Percentiles rank a stretch among this genome's conserved stretches.
Evolutionary conservation across 2,797 vertebrate species (phyloP).

Genomic region (Natrix natrix): DNA sequence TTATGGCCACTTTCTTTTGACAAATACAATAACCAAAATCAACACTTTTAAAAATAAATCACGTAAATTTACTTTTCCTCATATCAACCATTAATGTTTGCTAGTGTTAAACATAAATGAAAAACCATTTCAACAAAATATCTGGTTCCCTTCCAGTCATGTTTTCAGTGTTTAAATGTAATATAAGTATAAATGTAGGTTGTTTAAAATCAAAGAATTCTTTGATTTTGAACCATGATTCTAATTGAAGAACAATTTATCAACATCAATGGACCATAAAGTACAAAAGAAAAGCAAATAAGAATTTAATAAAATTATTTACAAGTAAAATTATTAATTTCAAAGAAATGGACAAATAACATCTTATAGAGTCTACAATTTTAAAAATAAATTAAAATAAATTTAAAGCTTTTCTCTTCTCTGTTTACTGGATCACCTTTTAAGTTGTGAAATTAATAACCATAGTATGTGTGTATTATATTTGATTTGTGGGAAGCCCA

Average conservation of each 20-base stretch:
- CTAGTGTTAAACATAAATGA: not conserved
- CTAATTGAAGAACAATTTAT: not conserved
- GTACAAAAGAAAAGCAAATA: not conserved
- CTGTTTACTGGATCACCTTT: not conserved
- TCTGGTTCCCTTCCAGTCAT: not conserved
- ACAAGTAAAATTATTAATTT: not conserved
- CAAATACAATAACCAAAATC: not conserved
- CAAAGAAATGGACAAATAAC: not conserved
- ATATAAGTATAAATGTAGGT: not conserved
- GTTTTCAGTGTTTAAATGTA: not conserved
- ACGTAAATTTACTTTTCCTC: not conserved
- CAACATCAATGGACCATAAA: not conserved
- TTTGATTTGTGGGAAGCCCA: not conserved
- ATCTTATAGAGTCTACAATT: not conserved
- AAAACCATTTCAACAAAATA: not conserved
- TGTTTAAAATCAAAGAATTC: not conserved
- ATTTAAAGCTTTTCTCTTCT: not conserved
- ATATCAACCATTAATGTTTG: not conserved
- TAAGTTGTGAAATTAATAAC: not conserved
- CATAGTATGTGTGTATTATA: not conserved
- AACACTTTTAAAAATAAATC: not conserved
- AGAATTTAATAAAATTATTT: not conserved
- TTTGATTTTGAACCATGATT: not conserved
- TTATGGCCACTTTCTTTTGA: not conserved
- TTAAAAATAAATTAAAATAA: not conserved